phyloP scores from a whole-genome alignment of 1,140 invertebrate genomes.

The Caerostris extrusa region DNA sequence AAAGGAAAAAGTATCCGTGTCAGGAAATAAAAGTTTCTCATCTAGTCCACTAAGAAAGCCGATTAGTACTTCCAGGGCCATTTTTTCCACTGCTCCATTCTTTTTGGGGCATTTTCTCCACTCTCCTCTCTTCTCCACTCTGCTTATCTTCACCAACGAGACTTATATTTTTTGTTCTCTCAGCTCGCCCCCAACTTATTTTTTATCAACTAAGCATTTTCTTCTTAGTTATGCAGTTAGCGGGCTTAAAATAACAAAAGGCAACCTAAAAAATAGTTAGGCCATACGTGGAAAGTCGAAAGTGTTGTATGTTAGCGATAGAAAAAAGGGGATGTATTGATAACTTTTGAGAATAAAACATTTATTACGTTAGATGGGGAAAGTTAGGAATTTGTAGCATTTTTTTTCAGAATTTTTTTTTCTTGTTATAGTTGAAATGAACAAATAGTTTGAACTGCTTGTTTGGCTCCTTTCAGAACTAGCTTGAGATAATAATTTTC shows the following conservation, averaged over 20 bases:
- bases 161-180: not conserved
- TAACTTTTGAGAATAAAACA: too few relatives aligned
- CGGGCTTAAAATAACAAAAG: constrained; percentile 52
- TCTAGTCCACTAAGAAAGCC: constrained; percentile 63
- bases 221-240: constrained; percentile 58
- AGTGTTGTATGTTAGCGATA: too few relatives aligned
- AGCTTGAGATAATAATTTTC: too few relatives aligned
- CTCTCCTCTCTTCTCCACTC: not conserved
- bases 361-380: too few relatives aligned
- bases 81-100: constrained; percentile 17
- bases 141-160: constrained; percentile 27
- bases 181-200: not conserved
- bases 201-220: constrained; percentile 67
- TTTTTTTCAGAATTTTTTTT: too few relatives aligned
- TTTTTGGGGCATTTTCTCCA: not conserved
- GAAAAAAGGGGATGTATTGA: too few relatives aligned
- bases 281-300: too few relatives aligned
- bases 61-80: constrained; percentile 38
- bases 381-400: too few relatives aligned
- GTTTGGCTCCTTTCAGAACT: too few relatives aligned
- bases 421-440: too few relatives aligned
- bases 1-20: constrained; percentile 32
- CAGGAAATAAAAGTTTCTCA: constrained; percentile 65
- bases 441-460: too few relatives aligned
- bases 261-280: constrained; percentile 36